phyloP scores from a whole-genome alignment of 2,797 vertebrate species.

The Halcyon chelicuti region DNA sequence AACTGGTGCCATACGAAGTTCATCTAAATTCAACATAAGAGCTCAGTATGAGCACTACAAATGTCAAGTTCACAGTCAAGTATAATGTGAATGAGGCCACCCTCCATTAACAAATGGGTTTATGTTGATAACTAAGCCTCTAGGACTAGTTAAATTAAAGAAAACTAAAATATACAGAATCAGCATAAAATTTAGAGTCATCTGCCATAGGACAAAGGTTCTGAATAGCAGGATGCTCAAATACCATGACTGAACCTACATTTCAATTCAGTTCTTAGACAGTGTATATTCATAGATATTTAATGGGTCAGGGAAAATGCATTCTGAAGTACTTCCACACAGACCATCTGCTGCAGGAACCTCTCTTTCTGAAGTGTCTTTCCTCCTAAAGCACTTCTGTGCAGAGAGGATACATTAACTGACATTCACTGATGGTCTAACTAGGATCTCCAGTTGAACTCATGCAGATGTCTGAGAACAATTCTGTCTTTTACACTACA shows the following conservation, averaged over 20 bases:
- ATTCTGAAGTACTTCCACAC: background rate
- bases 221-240: background rate
- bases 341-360: background rate
- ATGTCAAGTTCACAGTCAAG: background rate
- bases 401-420: accelerated
- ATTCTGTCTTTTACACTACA: background rate
- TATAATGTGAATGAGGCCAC: accelerated
- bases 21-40: background rate
- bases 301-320: background rate
- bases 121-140: background rate
- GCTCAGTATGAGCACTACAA: accelerated
- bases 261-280: background rate
- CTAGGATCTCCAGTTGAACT: background rate
- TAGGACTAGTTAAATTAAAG: background rate
- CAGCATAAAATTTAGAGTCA: background rate
- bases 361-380: background rate
- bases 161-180: background rate
- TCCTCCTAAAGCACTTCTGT: background rate
- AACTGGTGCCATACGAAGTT: background rate
- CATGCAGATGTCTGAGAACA: accelerated
- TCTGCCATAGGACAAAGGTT: background rate
- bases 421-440: background rate
- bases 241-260: background rate
- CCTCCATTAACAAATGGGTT: accelerated
- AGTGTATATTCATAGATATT: accelerated